Evolutionary conservation across 2,888 invertebrate genomes (phyloP), one percentile per base, ranked within the genome.

Genomic region (Entomobrya multifasciata): DNA sequence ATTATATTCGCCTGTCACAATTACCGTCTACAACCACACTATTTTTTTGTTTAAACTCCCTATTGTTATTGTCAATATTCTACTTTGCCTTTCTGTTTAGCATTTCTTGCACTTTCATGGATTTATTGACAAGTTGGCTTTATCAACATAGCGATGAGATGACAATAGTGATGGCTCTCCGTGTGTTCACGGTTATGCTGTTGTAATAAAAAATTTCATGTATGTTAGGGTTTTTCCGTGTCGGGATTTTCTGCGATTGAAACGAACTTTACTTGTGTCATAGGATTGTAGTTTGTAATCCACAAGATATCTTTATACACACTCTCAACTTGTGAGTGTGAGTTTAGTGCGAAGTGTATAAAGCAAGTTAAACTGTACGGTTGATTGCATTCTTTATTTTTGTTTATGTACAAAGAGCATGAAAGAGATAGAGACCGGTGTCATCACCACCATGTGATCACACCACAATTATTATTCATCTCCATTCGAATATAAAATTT

Each of bases 371-470:
- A n/a, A 57, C 57, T 49, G 70, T 49, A 85, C 36, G 85, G 78
- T 85, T 86, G 74, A 86, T 80, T 79, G 70, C 60, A 74, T 78
- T 52, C 49, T 79, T 79, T 78, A 55, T 78, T 70, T 79, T 72
- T 80, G 44, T 60, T 41, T 52, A 15, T 81, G 70, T 27, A 41
- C 10, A 15, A 6, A 36, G 36, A 36, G 8, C 5, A 13, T 11
- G 27, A 25, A 67, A 62, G 65, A n/a, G 60, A 77, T 74, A 27
- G n/a, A 62, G 78, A 62, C 62, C 86, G 81, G 81, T 81, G 86
- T 81, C 81, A 81, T 80, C 86, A 81, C 77, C 86, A 86, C 76
- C 57, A 81, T 76, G 77, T 77, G 86, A 81, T 76, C 49, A 86
- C 77, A 86, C 76, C 67, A 78, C 60, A 87, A 81, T 86, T 72